Base-by-base conservation (phyloP, 2,113 vertebrate genomes). In the Phaethornis superciliosus region DNA sequence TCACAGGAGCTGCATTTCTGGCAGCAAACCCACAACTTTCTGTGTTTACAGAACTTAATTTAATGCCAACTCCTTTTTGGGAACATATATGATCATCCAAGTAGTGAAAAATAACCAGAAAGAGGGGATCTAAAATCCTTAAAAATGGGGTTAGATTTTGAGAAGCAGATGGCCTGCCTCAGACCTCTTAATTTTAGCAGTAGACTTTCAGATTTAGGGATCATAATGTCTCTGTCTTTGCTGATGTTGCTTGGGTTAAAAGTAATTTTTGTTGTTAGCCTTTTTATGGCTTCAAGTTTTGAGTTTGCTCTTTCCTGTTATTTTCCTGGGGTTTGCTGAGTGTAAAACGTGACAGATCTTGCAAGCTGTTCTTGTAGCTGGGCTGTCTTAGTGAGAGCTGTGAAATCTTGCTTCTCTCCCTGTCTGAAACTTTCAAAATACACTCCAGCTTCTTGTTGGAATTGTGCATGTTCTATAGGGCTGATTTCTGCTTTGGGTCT, bases 41-140 rank as follows among this genome's bases (percentile, higher is more conserved):
- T 40, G 20, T 68, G 40, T 42, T 81, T 55, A 28, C 52, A 71
- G 47, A 81, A 33, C 80, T 85, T 33, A 10, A 47, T 4, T 10
- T 68, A 28, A 69, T 89, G 85, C 81, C 86, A 76, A 7, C 30
- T 71, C 44, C 27, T 71, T 86, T 86, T 42, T 54, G 77, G 63
- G 56, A 71, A 47, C 0, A 0, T 55, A 24, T 0, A 0, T 26
- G 60, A 64, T 84, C n/a, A 78, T 75, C 58, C 69, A 72, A 69
- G 35, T 2, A 9, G 62, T 68, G 8, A 79, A 67, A 83, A 92
- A 11, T 23, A 69, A 44, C 18, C 52, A 67, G 23, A 81, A 84
- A 68, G 19, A 2, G 12, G 12, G 13, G 44, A 32, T 84, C 22
- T 78, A 23, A 70, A 65, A 81, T 7, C 24, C 30, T 63, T 87